Percentiles rank a stretch among this genome's conserved stretches.
Conservation (phyloP, 2,797 vertebrate genomes). For the Sebastes nivosus region DNA sequence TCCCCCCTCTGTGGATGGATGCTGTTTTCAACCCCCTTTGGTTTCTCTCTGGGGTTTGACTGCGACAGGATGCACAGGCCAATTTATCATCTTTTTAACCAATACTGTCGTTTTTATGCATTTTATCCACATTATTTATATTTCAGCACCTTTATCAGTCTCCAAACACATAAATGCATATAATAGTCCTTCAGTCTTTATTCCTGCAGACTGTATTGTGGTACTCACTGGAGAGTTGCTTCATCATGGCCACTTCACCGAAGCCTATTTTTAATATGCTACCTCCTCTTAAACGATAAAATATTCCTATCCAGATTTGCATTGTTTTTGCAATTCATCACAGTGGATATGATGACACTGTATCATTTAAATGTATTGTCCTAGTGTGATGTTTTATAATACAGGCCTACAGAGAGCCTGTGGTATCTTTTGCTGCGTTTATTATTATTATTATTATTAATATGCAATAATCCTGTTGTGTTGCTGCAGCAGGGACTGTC, state of each 20-base stretch:
- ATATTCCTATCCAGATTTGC: background rate
- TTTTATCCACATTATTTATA: background rate
- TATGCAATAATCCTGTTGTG: background rate
- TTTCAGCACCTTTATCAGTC: fast-evolving
- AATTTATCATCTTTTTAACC: background rate
- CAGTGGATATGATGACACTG: background rate
- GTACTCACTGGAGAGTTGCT: constrained; percentile 19
- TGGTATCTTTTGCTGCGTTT: background rate
- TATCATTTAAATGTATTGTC: background rate
- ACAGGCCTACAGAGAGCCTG: background rate
- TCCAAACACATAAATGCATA: fast-evolving
- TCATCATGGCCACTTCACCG: constrained; percentile 45
- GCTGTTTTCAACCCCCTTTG: background rate
- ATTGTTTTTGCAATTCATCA: background rate
- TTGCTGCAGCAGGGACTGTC: background rate
- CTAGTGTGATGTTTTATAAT: background rate
- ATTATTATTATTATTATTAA: background rate
- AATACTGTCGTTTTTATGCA: background rate
- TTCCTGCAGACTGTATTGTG: background rate
- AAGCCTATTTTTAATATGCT: constrained; percentile 13
- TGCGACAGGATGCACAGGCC: constrained; percentile 44
- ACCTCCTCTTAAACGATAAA: background rate
- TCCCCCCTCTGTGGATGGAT: background rate
- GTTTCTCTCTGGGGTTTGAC: background rate
- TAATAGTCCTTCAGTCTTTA: background rate